Conservation (phyloP, 2,888 invertebrate species). For the Monoplex corrugatus region DNA sequence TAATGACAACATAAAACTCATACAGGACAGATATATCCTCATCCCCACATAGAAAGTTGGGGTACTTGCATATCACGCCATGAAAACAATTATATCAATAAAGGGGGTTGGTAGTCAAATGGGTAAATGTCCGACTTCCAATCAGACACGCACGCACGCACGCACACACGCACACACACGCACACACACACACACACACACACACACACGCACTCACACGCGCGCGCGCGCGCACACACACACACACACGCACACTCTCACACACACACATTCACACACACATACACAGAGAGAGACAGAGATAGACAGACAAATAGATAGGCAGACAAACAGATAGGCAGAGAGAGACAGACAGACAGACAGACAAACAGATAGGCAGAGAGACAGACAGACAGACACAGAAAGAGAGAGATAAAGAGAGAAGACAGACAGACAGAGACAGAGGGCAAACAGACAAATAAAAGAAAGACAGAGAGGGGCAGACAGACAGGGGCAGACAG, state of each 20-base stretch:
- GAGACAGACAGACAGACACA: not conserved
- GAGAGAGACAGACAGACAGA: not conserved
- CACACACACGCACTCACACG: not conserved
- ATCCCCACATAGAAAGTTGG: no score
- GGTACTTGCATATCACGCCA: no score
- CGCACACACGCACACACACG: constrained; percentile 16
- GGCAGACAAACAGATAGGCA: no score
- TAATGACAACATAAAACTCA: no score
- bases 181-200: not conserved
- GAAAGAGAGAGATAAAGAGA: not conserved
- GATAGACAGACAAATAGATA: not conserved
- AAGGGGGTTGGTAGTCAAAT: no score
- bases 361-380: not conserved
- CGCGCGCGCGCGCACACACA: not conserved
- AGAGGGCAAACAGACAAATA: not conserved
- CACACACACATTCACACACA: not conserved
- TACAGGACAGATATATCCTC: no score
- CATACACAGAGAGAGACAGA: not conserved
- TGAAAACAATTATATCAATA: no score
- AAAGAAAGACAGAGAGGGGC: not conserved
- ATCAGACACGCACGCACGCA: no score
- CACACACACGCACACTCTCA: constrained; percentile 18
- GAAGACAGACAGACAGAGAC: no score
- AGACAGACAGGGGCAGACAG: not conserved
- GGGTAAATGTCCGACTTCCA: no score